These are phyloP conservation scores for Telmatherina bonti DNA, from an alignment of 2,797 vertebrate genomes.

Conservation along the genomic window DNA sequence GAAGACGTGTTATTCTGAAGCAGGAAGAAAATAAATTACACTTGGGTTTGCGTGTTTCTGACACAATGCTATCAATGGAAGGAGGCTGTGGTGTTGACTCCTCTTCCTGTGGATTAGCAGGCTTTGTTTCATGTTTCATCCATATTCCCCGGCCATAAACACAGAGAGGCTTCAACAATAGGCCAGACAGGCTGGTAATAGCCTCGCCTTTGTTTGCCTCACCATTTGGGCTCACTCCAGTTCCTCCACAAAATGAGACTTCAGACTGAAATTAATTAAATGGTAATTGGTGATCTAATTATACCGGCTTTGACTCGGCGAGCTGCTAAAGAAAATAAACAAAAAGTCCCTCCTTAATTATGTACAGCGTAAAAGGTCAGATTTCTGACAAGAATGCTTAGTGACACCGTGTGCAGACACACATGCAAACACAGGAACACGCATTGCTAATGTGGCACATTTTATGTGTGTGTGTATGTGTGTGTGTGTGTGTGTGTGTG, in stretches of 20 bases:
- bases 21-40: slow-evolving; percentile 78
- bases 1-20: slow-evolving; percentile 67
- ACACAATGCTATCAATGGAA: slow-evolving; percentile 78
- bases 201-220: slow-evolving; percentile 82
- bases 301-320: slow-evolving; percentile 85
- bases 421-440: slow-evolving; percentile 34
- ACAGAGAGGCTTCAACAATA: slow-evolving; percentile 78
- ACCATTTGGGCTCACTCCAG: slow-evolving; percentile 84
- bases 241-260: slow-evolving; percentile 84
- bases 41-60: slow-evolving; percentile 67
- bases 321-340: slow-evolving; percentile 86
- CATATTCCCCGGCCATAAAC: slow-evolving; percentile 83
- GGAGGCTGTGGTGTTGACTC: slow-evolving; percentile 74
- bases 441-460: slow-evolving; percentile 67
- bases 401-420: slow-evolving; percentile 75
- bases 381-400: slow-evolving; percentile 86
- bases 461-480: too few relatives aligned
- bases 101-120: slow-evolving; percentile 77
- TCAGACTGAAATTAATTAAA: slow-evolving; percentile 89
- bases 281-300: slow-evolving; percentile 90
- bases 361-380: slow-evolving; percentile 85
- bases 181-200: slow-evolving; percentile 82
- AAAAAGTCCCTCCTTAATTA: slow-evolving; percentile 86
- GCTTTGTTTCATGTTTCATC: slow-evolving; percentile 84
- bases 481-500: too few relatives aligned